Percentiles rank a stretch among this genome's conserved stretches.
phyloP scores from a whole-genome alignment of 1,140 invertebrate genomes.

The Bilobella aurantiaca region DNA sequence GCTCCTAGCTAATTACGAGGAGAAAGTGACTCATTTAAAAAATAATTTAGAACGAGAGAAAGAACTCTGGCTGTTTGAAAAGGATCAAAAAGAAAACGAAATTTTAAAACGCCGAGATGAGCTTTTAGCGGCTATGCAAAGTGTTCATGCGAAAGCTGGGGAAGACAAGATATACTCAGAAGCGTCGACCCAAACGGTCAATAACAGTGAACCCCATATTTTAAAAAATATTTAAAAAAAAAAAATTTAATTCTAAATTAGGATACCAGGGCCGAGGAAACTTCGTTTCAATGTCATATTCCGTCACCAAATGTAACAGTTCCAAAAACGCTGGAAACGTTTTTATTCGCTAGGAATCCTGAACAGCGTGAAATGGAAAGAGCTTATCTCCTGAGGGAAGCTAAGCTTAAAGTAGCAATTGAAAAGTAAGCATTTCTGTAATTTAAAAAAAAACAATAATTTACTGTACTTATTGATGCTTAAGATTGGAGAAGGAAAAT shows the following conservation, averaged over 20 bases:
- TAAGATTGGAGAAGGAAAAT: background rate
- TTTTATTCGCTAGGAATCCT: too few relatives aligned
- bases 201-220: background rate
- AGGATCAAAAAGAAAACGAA: constrained; percentile 22
- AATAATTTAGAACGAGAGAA: constrained; percentile 19
- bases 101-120: constrained; percentile 9
- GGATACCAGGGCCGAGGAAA: background rate
- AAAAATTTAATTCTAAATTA: background rate
- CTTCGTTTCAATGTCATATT: background rate
- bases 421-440: constrained; percentile 12
- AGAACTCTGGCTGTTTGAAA: constrained; percentile 18
- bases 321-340: too few relatives aligned
- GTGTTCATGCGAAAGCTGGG: background rate
- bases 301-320: too few relatives aligned
- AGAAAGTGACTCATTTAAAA: constrained; percentile 13
- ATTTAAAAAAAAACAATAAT: background rate
- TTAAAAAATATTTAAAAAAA: background rate
- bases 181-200: background rate
- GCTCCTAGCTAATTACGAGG: constrained; percentile 23
- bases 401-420: background rate
- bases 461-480: background rate
- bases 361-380: background rate
- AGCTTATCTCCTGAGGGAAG: constrained; percentile 3
- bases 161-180: background rate
- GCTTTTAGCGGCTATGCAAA: background rate